Percentiles rank a stretch among this genome's conserved stretches.
Conservation (phyloP, 2,888 invertebrate genomes). For the Conomelus anceps region DNA sequence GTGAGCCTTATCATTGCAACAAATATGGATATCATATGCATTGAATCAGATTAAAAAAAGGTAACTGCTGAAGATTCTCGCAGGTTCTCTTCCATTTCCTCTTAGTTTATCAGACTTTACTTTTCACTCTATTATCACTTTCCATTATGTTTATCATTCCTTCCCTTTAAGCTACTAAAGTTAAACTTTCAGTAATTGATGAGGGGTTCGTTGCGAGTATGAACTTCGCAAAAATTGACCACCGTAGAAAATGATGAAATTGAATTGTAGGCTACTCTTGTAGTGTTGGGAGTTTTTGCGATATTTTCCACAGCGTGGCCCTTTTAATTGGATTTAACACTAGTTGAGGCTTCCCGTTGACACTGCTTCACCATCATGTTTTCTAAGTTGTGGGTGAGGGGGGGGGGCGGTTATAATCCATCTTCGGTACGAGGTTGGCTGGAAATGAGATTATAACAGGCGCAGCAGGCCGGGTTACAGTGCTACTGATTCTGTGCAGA, state of each 20-base stretch:
- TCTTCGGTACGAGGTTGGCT: background rate
- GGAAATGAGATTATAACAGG: background rate
- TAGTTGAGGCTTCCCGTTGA: background rate
- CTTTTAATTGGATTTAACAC: background rate
- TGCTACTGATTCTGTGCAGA: background rate
- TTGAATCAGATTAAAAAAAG: background rate
- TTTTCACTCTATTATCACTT: background rate
- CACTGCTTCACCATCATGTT: background rate
- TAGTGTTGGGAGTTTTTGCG: background rate
- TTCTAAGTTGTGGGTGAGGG: background rate
- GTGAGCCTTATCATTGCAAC: too few species aligned
- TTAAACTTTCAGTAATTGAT: background rate
- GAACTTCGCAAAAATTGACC: background rate
- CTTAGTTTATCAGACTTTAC: background rate
- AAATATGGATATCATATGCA: background rate
- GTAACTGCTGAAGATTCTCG: background rate
- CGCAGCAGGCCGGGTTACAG: too few species aligned
- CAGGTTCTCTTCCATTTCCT: background rate
- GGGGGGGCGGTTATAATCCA: background rate
- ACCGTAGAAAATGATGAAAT: background rate
- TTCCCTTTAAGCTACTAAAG: too few species aligned
- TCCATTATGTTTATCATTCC: background rate
- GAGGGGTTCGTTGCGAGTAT: background rate
- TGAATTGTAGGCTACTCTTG: background rate
- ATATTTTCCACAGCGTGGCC: background rate